A percentile compares a stretch with the other conserved stretches of the same genome.
phyloP scores from a whole-genome alignment of 2,888 invertebrate species.

The Sceliomorpha sp. region DNA sequence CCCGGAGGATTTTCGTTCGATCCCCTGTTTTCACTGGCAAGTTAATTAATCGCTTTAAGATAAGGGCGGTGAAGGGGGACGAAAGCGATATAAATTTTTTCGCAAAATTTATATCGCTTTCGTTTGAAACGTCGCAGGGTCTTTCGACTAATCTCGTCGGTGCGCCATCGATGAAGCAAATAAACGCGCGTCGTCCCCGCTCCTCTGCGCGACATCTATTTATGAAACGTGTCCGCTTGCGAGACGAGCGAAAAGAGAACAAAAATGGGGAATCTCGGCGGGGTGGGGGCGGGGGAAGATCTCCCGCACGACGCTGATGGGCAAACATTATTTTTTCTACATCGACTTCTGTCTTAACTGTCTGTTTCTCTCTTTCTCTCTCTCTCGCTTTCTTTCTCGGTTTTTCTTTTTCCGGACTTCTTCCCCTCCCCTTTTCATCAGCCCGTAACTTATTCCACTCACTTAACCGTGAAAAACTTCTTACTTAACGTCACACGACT shows the following conservation, averaged over 20 bases:
- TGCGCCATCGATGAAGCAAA: constrained; percentile 49
- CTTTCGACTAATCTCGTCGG: constrained; percentile 32
- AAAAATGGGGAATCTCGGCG: neutral
- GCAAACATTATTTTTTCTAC: constrained; percentile 43
- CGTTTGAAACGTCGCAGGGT: too few relatives aligned
- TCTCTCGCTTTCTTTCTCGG: constrained; percentile 8
- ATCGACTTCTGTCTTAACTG: constrained; percentile 4
- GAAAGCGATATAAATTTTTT: too few relatives aligned
- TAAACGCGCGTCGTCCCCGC: too few relatives aligned
- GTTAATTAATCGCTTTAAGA: too few relatives aligned
- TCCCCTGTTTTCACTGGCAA: too few relatives aligned
- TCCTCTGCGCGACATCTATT: constrained; percentile 45
- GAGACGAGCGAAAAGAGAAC: constrained; percentile 21
- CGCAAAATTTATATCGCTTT: too few relatives aligned
- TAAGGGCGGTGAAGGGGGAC: too few relatives aligned
- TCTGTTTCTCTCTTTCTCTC: constrained; percentile 8
- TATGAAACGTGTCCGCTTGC: constrained; percentile 39
- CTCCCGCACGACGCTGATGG: constrained; percentile 37
- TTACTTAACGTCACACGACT: too few relatives aligned
- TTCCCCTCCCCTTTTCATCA: constrained; percentile 13
- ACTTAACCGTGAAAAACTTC: constrained; percentile 10
- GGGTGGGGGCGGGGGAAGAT: too few relatives aligned
- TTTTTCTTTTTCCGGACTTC: too few relatives aligned
- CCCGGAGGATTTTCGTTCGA: too few relatives aligned
- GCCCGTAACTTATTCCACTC: constrained; percentile 28